phyloP scores from a whole-genome alignment of 2,888 invertebrate genomes.

The Stenolophus ochropezus region DNA sequence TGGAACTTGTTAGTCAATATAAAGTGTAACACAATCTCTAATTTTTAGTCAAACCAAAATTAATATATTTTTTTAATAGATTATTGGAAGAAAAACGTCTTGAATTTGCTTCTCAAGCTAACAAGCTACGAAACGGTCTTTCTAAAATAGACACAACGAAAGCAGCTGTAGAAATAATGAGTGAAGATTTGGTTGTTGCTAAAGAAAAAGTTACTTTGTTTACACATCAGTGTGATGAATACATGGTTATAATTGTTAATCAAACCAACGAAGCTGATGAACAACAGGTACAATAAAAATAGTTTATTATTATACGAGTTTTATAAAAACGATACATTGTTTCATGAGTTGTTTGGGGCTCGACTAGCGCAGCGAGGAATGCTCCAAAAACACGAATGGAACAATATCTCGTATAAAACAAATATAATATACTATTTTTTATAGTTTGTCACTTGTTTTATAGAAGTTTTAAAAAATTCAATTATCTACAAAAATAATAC shows the following conservation, averaged over 20 bases:
- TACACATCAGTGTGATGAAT: conserved; percentile 90
- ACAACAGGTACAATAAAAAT: conserved; percentile 77
- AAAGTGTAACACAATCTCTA: conserved; percentile 76
- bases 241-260: conserved; percentile 86
- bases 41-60: background rate
- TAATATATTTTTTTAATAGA: conserved; percentile 70
- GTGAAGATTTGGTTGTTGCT: conserved; percentile 86
- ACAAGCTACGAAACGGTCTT: conserved; percentile 87
- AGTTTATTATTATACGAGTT: too few relatives aligned
- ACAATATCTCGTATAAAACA: too few relatives aligned
- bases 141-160: conserved; percentile 92
- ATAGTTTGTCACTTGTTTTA: too few relatives aligned
- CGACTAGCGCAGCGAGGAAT: too few relatives aligned
- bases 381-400: too few relatives aligned
- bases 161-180: conserved; percentile 87
- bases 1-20: conserved; percentile 89
- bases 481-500: too few relatives aligned
- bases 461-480: too few relatives aligned
- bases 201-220: conserved; percentile 85
- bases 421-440: too few relatives aligned
- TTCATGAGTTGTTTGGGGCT: too few relatives aligned
- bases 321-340: too few relatives aligned
- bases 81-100: conserved; percentile 83
- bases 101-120: conserved; percentile 83
- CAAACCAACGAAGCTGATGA: conserved; percentile 90